These are phyloP conservation scores for Neocloeon triangulifer DNA, from an alignment of 1,140 invertebrate species.

Conservation along the genomic window DNA sequence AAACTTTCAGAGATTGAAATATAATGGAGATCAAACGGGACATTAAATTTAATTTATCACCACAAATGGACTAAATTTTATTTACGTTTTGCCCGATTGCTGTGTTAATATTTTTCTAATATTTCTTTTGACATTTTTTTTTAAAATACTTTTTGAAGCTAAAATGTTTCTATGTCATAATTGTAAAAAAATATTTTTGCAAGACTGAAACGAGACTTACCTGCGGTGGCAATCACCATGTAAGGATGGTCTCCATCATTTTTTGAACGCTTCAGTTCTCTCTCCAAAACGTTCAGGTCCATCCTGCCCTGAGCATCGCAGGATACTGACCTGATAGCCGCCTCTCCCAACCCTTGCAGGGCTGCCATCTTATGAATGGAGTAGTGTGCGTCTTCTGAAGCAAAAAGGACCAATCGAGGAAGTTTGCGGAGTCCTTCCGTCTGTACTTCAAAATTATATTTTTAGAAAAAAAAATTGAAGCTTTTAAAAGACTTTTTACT, in stretches of 20 bases:
- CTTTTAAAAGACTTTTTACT: constrained; percentile 8
- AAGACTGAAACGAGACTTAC: constrained; percentile 17
- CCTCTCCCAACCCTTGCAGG: constrained; percentile 21
- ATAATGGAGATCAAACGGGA: too few species aligned
- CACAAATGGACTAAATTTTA: too few species aligned
- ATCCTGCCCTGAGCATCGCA: constrained; percentile 28
- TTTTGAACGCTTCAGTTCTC: constrained; percentile 21
- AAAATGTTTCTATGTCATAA: too few species aligned
- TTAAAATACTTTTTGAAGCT: too few species aligned
- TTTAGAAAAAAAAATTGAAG: not conserved
- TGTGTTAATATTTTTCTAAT: too few species aligned
- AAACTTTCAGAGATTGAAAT: too few species aligned
- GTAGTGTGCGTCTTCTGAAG: constrained; percentile 42
- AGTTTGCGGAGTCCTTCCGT: constrained; percentile 11
- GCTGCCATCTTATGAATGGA: constrained; percentile 32
- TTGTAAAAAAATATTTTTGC: constrained; percentile 2
- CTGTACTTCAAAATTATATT: not conserved
- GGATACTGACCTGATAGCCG: constrained; percentile 16
- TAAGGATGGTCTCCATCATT: constrained; percentile 23
- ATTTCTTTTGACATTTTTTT: too few species aligned
- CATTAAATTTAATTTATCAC: too few species aligned
- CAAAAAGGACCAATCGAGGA: constrained; percentile 19
- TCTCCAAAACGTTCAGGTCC: constrained; percentile 23
- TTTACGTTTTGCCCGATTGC: too few species aligned
- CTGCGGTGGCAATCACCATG: constrained; percentile 35